These are phyloP conservation scores for Melitaea cinxia DNA, from an alignment of 1,140 invertebrate genomes.

Conservation along the genomic window DNA sequence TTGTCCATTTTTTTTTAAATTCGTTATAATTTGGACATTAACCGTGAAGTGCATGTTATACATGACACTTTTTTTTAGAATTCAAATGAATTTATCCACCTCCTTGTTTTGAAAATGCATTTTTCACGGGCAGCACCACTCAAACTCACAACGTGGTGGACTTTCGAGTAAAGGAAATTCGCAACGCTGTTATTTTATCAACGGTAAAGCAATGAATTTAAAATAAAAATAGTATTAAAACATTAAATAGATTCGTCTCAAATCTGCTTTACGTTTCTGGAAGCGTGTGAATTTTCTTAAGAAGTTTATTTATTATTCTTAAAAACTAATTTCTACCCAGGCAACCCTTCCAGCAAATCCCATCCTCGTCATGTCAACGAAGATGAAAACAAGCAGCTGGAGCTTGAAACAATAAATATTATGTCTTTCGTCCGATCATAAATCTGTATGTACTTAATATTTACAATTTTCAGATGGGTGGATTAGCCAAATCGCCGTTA, in stretches of 20 bases:
- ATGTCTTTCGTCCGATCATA: conserved; percentile 24
- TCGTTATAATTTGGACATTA: conserved; percentile 58
- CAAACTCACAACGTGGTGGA: conserved; percentile 76
- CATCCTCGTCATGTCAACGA: conserved; percentile 83
- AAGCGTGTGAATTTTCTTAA: conserved; percentile 55
- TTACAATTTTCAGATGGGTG: conserved; percentile 86
- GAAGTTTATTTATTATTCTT: conserved; percentile 47
- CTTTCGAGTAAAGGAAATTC: conserved; percentile 58
- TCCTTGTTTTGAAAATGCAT: conserved; percentile 52
- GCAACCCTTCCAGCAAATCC: conserved; percentile 77
- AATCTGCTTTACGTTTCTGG: neutral
- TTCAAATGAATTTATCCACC: conserved; percentile 47
- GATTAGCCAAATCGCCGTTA: conserved; percentile 91
- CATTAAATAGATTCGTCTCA: conserved; percentile 25
- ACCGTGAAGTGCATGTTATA: conserved; percentile 75
- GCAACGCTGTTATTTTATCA: conserved; percentile 29
- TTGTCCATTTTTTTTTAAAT: conserved; percentile 56
- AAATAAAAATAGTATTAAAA: neutral
- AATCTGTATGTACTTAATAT: conserved; percentile 17
- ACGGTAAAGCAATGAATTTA: neutral
- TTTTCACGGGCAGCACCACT: conserved; percentile 77
- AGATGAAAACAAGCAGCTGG: conserved; percentile 79
- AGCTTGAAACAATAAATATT: conserved; percentile 47
- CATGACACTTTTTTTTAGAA: conserved; percentile 61
- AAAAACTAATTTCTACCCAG: conserved; percentile 69